A percentile compares a stretch with the other conserved stretches of the same genome.
Evolutionary conservation across 2,797 vertebrate species (phyloP).

Genomic region (Pangasius larnaudii): DNA sequence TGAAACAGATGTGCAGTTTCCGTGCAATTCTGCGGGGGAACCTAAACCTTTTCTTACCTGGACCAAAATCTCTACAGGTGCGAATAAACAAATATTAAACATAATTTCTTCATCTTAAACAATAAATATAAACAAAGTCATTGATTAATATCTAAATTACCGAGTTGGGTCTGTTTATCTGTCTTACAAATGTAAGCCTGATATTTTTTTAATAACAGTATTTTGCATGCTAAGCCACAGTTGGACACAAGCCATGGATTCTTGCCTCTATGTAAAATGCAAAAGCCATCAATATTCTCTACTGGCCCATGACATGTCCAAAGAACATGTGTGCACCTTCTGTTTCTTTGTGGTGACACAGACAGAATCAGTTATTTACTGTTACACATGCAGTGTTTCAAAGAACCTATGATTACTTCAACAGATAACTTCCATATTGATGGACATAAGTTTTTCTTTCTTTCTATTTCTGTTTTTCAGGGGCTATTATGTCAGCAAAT

Average conservation of each 20-base stretch:
- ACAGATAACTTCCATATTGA: slow-evolving; percentile 5
- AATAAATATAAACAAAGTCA: background rate
- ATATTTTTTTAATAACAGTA: background rate
- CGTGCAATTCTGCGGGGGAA: slow-evolving; percentile 81
- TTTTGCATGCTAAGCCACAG: background rate
- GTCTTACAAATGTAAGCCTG: background rate
- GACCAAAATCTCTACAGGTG: slow-evolving; percentile 94
- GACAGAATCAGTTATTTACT: slow-evolving; percentile 34
- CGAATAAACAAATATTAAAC: slow-evolving; percentile 7
- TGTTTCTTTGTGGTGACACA: slow-evolving; percentile 19
- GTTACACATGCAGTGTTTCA: slow-evolving; percentile 11
- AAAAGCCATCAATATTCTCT: slow-evolving; percentile 20
- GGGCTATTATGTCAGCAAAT: slow-evolving; percentile 82
- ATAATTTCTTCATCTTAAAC: background rate
- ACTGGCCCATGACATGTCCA: background rate
- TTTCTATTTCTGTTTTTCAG: slow-evolving; percentile 67
- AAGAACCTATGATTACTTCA: background rate
- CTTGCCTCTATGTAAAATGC: slow-evolving; percentile 24
- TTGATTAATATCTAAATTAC: background rate
- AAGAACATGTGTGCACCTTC: slow-evolving; percentile 26
- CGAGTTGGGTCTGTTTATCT: background rate
- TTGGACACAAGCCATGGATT: slow-evolving; percentile 1
- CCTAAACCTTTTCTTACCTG: slow-evolving; percentile 81
- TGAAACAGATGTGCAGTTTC: slow-evolving; percentile 76
- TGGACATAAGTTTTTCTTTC: slow-evolving; percentile 17